These are phyloP conservation scores for Capitulum mitella DNA, from an alignment of 2,888 invertebrate species.

Conservation along the genomic window DNA sequence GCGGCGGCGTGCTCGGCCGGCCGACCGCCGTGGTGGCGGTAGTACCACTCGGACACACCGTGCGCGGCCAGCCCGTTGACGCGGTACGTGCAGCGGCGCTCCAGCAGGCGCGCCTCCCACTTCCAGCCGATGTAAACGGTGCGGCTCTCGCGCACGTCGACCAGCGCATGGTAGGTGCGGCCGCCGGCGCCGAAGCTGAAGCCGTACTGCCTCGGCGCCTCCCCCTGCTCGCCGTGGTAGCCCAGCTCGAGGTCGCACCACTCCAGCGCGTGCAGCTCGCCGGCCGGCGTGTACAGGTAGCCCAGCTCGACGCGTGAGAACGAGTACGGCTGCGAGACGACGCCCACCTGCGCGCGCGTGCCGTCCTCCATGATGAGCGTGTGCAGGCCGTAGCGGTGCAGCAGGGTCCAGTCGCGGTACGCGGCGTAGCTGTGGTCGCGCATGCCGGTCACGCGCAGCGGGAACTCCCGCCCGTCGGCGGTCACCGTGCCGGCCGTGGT, in stretches of 20 bases:
- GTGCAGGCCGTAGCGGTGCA: slow-evolving; percentile 71
- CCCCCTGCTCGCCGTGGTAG: slow-evolving; percentile 55
- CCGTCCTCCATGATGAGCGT: slow-evolving; percentile 66
- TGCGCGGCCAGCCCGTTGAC: slow-evolving; percentile 57
- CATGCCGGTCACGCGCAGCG: slow-evolving; percentile 56
- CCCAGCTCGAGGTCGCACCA: slow-evolving; percentile 53
- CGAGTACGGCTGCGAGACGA: slow-evolving; percentile 66
- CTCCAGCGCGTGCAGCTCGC: slow-evolving; percentile 47
- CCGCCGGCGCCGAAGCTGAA: slow-evolving; percentile 54
- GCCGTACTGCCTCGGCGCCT: slow-evolving; percentile 55
- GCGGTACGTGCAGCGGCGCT: slow-evolving; percentile 53
- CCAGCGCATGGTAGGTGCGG: slow-evolving; percentile 49
- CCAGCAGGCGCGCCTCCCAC: slow-evolving; percentile 54
- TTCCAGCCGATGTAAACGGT: slow-evolving; percentile 55
- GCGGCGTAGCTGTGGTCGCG: slow-evolving; percentile 73
- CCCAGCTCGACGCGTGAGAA: slow-evolving; percentile 45
- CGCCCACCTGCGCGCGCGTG: slow-evolving; percentile 59
- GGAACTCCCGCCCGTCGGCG: slow-evolving; percentile 50
- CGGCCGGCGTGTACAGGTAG: slow-evolving; percentile 49
- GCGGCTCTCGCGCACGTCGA: slow-evolving; percentile 51
- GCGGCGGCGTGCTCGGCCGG: slow-evolving; percentile 43
- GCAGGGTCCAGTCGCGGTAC: slow-evolving; percentile 63
- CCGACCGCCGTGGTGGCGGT: slow-evolving; percentile 53
- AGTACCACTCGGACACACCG: slow-evolving; percentile 60
- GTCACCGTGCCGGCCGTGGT: slow-evolving; percentile 53